Conservation (phyloP, 2,797 vertebrate species). For the Cottoperca gobio region DNA sequence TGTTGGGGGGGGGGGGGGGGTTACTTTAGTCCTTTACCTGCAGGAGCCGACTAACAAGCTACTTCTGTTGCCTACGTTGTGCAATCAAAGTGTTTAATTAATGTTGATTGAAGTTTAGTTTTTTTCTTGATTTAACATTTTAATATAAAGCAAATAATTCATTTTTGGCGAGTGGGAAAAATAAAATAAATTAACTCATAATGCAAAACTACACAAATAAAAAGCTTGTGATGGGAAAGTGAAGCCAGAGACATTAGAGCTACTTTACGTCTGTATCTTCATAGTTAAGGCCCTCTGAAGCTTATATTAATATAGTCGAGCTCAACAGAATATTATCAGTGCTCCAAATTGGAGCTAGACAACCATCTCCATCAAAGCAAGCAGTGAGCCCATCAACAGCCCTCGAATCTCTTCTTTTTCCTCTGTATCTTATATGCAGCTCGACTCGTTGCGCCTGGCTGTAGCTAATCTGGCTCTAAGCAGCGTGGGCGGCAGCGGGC, state of each 20-base stretch:
- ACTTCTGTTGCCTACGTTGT: slow-evolving; percentile 1
- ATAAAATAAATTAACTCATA: not conserved
- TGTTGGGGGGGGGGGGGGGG: too few relatives aligned
- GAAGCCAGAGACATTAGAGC: slow-evolving; percentile 1
- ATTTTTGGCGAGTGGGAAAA: not conserved
- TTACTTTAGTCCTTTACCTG: slow-evolving; percentile 21
- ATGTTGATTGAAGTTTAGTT: slow-evolving; percentile 39
- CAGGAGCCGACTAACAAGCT: slow-evolving; percentile 28
- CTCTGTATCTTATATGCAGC: slow-evolving; percentile 50
- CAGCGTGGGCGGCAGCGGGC: slow-evolving; percentile 73
- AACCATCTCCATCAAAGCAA: slow-evolving; percentile 48
- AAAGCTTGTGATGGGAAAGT: too few relatives aligned
- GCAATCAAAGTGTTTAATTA: slow-evolving; percentile 35
- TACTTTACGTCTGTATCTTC: not conserved
- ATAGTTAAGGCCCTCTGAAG: not conserved
- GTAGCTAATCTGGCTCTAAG: slow-evolving; percentile 69
- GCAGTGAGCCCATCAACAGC: slow-evolving; percentile 41
- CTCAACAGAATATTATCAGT: slow-evolving; percentile 28
- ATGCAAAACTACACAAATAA: not conserved
- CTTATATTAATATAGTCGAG: slow-evolving; percentile 13
- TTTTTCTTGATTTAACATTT: slow-evolving; percentile 13
- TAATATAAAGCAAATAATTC: slow-evolving; percentile 17
- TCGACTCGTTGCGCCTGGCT: slow-evolving; percentile 58
- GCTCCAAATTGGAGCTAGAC: slow-evolving; percentile 19
- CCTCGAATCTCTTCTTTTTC: slow-evolving; percentile 46